Evolutionary conservation across 2,113 vertebrate species (phyloP), one percentile per base, ranked within the genome.

Genomic region (Furnarius figulus): DNA sequence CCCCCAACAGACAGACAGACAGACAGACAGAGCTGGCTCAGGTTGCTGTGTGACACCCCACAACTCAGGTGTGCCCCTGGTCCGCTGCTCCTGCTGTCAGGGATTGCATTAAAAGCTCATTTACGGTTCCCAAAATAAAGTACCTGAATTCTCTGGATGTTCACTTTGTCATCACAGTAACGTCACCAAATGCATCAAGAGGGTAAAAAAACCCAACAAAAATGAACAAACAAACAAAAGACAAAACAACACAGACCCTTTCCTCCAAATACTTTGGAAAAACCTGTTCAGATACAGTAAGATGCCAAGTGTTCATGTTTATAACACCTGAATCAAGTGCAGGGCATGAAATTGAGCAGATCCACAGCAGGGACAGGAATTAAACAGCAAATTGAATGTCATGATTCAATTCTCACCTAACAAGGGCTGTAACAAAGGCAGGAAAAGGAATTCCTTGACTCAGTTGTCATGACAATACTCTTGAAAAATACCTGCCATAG

Each of bases 381-480:
- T 68, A 53, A 92, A 71, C 35, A 56, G 58, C 11, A 65, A 82
- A 79, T 9, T 35, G 77, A 75, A 61, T 8, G 52, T 62, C 52
- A 3, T 55, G 15, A 66, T 27, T 79, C 91, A 81, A 73, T 87
- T 82, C 80, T 82, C 84, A 91, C 92, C 81, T 49, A 74, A 75
- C 80, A 53, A 30, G 5, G 1, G 49, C 58, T 28, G 67, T 56
- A 76, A 87, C 70, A 82, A 78, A 90, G 47, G 35, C 88, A 78
- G 90, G 73, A 52, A 39, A 87, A 85, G 87, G 86, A 75, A 96
- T 87, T 81, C 91, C 84, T 81, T 56, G 76, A 33, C 89, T 94
- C 87, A 92, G 96, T 93, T 96, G 96, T 97, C 95, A 95, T 95
- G 95, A 91, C 95, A 80, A 96, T 95, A 5, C 76, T 61, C 86